These are phyloP conservation scores for Caenorhabditis wallacei DNA, from an alignment of 2,888 invertebrate species.

Conservation along the genomic window DNA sequence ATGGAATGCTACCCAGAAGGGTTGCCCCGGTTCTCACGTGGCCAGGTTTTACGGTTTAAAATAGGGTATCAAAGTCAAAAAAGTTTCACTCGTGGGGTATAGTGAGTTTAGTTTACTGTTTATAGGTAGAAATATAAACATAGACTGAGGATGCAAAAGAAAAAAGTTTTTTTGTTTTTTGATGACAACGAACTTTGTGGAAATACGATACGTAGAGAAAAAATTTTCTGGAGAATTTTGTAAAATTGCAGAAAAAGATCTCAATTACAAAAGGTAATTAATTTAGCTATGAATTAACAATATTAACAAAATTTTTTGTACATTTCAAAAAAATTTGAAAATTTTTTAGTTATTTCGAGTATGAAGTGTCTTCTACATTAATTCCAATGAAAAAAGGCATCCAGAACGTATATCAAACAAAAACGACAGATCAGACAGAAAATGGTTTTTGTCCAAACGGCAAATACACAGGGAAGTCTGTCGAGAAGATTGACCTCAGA, in stretches of 20 bases:
- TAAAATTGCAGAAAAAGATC: no score
- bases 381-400: no score
- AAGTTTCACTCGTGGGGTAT: not conserved
- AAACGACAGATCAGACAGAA: not conserved
- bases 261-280: no score
- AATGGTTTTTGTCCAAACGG: slow-evolving; percentile 3
- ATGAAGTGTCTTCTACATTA: no score
- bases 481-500: slow-evolving; percentile 9
- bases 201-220: no score
- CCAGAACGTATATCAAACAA: no score
- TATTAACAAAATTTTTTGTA: no score
- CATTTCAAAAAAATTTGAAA: no score
- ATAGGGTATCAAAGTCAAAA: not conserved
- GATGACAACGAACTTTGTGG: not conserved
- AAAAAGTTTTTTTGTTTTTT: not conserved
- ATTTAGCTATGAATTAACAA: no score
- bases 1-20: not conserved
- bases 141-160: not conserved
- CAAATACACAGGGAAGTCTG: slow-evolving; percentile 11
- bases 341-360: no score
- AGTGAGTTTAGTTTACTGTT: slow-evolving; percentile 8
- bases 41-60: no score
- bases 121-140: not conserved
- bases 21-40: slow-evolving; percentile 23
- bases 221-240: no score